Conservation (phyloP, 2,113 vertebrate species). For the Catharus bicknelli region DNA sequence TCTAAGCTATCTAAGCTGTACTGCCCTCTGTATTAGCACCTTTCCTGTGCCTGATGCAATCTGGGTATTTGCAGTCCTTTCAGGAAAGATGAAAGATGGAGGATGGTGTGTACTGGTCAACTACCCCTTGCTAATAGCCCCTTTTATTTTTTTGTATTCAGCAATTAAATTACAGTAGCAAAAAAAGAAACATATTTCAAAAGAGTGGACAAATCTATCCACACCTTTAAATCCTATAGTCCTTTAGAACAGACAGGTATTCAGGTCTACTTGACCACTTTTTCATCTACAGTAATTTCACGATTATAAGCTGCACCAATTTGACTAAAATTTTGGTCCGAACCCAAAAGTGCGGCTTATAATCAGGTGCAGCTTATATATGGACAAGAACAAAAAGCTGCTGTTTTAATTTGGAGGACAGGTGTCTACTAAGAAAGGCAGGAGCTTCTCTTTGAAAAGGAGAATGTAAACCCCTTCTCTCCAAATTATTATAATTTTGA, state of each 20-base stretch:
- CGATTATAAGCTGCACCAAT: too few species aligned
- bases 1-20: not conserved
- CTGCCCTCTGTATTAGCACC: not conserved
- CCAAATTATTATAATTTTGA: too few species aligned
- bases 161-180: not conserved
- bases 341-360: too few species aligned
- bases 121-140: accelerated
- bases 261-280: not conserved
- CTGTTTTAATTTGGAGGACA: too few species aligned
- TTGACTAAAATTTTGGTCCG: too few species aligned
- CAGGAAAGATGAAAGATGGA: not conserved
- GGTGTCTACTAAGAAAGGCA: too few species aligned
- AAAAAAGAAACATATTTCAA: not conserved
- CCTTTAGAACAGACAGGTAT: not conserved
- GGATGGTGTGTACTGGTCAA: not conserved
- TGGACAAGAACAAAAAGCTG: too few species aligned
- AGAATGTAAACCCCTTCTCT: too few species aligned
- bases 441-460: too few species aligned
- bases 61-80: not conserved
- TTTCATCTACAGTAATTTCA: too few species aligned
- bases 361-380: too few species aligned
- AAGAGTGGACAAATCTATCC: not conserved
- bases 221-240: not conserved
- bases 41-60: not conserved
- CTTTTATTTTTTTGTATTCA: not conserved